These are phyloP conservation scores for Noctua janthe DNA, from an alignment of 2,888 invertebrate species.

Conservation along the genomic window DNA sequence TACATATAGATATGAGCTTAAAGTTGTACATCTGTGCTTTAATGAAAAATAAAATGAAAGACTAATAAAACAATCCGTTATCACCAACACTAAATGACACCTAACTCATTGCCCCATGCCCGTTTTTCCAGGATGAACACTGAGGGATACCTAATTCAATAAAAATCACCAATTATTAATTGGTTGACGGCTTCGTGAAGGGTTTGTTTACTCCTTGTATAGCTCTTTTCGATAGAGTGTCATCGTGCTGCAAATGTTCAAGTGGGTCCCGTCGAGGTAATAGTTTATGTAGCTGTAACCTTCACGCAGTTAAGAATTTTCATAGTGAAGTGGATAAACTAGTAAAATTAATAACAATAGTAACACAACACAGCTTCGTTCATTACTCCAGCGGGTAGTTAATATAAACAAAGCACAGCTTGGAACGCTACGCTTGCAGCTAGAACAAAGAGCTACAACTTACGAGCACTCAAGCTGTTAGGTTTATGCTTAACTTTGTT, in stretches of 20 bases:
- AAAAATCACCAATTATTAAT: too few species aligned
- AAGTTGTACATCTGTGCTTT: too few species aligned
- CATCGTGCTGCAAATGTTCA: not conserved
- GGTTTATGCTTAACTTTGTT: conserved; percentile 5
- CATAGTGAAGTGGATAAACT: not conserved
- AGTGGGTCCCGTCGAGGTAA: not conserved
- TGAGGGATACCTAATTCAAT: too few species aligned
- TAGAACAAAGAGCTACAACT: conserved; percentile 24
- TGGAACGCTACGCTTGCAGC: conserved; percentile 5
- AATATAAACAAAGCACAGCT: conserved; percentile 7
- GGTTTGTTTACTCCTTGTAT: too few species aligned
- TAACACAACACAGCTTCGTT: conserved; percentile 5
- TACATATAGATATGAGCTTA: too few species aligned
- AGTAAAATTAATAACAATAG: not conserved
- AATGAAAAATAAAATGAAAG: too few species aligned
- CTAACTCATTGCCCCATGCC: too few species aligned
- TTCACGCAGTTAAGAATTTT: not conserved
- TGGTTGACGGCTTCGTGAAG: too few species aligned
- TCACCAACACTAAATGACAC: too few species aligned
- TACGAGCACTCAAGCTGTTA: conserved; percentile 18
- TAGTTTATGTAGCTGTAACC: not conserved
- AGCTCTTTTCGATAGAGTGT: too few species aligned
- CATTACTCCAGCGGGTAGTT: conserved; percentile 4
- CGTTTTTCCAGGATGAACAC: too few species aligned
- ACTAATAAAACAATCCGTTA: too few species aligned